A percentile compares a stretch with the other conserved stretches of the same genome.
phyloP scores from a whole-genome alignment of 2,888 invertebrate species.

The Lasioglossum lativentre region DNA sequence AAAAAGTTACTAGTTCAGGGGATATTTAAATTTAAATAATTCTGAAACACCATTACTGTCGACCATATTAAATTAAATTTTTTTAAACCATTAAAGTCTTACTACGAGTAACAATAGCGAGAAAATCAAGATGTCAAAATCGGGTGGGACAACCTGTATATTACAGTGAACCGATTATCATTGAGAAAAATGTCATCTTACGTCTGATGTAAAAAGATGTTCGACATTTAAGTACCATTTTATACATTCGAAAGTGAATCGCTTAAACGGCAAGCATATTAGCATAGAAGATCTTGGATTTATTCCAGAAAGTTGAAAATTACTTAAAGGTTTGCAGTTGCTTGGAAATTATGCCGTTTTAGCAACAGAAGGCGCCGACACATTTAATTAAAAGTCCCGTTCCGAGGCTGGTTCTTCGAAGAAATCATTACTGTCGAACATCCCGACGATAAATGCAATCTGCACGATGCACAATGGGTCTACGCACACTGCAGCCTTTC shows the following conservation, averaged over 20 bases:
- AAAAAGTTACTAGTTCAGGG: no score
- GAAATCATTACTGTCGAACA: constrained; percentile 11
- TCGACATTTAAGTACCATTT: not conserved
- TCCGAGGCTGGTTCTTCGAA: not conserved
- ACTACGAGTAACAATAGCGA: no score
- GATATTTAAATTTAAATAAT: no score
- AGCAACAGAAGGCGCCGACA: not conserved
- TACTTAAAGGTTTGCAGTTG: not conserved
- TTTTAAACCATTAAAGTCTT: no score
- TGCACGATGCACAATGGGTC: not conserved
- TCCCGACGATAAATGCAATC: constrained; percentile 9
- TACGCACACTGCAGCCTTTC: not conserved
- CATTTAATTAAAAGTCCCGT: constrained; percentile 3
- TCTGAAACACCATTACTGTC: no score
- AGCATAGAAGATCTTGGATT: not conserved
- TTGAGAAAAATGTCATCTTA: not conserved
- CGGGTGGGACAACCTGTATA: no score
- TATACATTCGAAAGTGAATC: not conserved
- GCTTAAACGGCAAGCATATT: not conserved
- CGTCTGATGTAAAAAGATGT: not conserved
- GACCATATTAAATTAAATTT: no score
- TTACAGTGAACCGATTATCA: no score
- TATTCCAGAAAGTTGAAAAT: not conserved
- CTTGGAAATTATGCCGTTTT: not conserved
- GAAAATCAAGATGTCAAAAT: no score